Base-by-base conservation (phyloP, 2,797 vertebrate species). In the Chaetodon trifasciatus region DNA sequence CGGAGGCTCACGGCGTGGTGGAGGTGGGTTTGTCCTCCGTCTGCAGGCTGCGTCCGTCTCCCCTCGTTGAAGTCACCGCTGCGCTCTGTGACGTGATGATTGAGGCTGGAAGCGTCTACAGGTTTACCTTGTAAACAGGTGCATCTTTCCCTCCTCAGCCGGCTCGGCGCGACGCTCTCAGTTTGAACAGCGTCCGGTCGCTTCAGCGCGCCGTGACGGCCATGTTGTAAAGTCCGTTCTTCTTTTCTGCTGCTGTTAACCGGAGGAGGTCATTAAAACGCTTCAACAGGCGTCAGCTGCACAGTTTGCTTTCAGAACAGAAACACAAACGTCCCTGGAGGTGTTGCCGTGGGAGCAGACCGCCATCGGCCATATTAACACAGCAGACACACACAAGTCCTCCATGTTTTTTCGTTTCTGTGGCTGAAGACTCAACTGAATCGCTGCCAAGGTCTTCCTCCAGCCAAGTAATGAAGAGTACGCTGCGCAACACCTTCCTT, bases 41-140 rank as follows among this genome's bases (percentile, higher is more conserved):
- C 28, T 28, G 28, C 28, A 3, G 28, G 28, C 1, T n/a, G 28
- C 28, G 28, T 28, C 28, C 28, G 28, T 3, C 28, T 28, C 28
- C 28, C 28, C 28, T n/a, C n/a, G n/a, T n/a, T n/a, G n/a, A n/a
- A n/a, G n/a, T n/a, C n/a, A n/a, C n/a, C n/a, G n/a, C n/a, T n/a
- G n/a, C n/a, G n/a, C n/a, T n/a, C n/a, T n/a, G n/a, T n/a, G n/a
- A n/a, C n/a, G n/a, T n/a, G n/a, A n/a, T n/a, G n/a, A n/a, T 87
- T 91, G 83, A 90, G 74, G 82, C 84, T 46, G 83, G 47, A 76
- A n/a, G n/a, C n/a, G n/a, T n/a, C 77, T 81, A 86, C 81, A 79
- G 72, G 64, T 86, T 89, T 86, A 84, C 86, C 79, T 83, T 86
- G 82, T 91, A 89, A 89, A 88, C 70, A 71, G 75, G 67, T 39